Conservation (phyloP, 2,888 invertebrate genomes). For the Punctoribates punctum region DNA sequence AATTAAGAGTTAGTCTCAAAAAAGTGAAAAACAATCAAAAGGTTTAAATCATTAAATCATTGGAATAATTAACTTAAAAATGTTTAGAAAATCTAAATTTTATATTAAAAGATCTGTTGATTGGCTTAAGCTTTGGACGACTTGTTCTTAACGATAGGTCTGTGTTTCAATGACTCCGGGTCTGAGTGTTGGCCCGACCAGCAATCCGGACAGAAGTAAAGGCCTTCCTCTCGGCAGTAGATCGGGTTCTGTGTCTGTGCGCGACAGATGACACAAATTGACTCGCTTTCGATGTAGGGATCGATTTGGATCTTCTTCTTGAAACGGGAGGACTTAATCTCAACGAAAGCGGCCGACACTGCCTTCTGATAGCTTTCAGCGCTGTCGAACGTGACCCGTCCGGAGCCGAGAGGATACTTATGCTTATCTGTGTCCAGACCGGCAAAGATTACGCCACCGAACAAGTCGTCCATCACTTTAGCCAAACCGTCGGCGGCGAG, state of each 20-base stretch:
- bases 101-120: not conserved
- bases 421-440: constrained; percentile 94
- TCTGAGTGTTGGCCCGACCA: constrained; percentile 78
- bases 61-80: no score
- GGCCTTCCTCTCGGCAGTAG: constrained; percentile 87
- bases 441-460: constrained; percentile 91
- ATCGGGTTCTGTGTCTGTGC: constrained; percentile 89
- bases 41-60: no score
- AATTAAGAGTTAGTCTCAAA: no score
- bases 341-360: constrained; percentile 86
- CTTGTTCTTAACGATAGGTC: constrained; percentile 66
- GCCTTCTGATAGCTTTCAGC: constrained; percentile 89
- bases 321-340: constrained; percentile 88
- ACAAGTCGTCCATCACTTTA: constrained; percentile 90
- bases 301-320: constrained; percentile 95
- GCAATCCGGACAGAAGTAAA: constrained; percentile 90
- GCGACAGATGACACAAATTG: constrained; percentile 76
- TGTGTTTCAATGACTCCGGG: constrained; percentile 67
- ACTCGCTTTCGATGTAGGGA: constrained; percentile 96
- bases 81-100: not conserved
- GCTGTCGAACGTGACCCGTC: constrained; percentile 91
- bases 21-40: no score
- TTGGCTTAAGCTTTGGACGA: constrained; percentile 27
- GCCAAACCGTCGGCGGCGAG: constrained; percentile 89
- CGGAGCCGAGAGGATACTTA: constrained; percentile 96